Base-by-base conservation (phyloP, 2,797 vertebrate species). In the Gallinago solitaria region DNA sequence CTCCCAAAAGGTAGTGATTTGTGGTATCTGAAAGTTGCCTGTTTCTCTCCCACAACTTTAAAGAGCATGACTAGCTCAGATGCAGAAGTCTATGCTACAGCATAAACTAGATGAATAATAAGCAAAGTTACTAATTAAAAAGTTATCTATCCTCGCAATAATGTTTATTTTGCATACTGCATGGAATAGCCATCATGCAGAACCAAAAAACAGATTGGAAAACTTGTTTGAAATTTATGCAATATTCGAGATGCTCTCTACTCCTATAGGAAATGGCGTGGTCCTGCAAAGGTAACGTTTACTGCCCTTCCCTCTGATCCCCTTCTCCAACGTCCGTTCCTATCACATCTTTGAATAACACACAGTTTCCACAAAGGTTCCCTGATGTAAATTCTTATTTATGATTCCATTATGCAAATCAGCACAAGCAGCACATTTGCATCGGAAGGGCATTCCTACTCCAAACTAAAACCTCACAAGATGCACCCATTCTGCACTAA, bases 381-480 rank as follows among this genome's bases (percentile, higher is more conserved):
- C 56, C 79, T 43, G 54, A 83, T 30, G 43, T 17, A 85, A 90
- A 90, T 60, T 86, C 39, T 80, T 69, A 14, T 67, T 83, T 76
- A 54, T 27, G 71, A 79, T 39, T 59, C 81, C 51, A 23, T 70
- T 60, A 89, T 24, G 43, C 57, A 77, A 77, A 96, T 25, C 6
- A 20, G 82, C 67, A 43, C 19, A 20, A 78, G 60, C 69, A 76
- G 63, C 3, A 37, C 23, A 85, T 83, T 33, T 87, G 78, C 89
- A 92, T 83, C 47, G 67, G 78, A 91, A 77, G 90, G 48, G 39
- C 7, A 61, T 67, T 76, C 81, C 71, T 89, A 70, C 76, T 65
- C 81, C 91, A 83, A 89, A 87, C 57, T 32, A 39, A 77, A 93
- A 60, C 71, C 87, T 93, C 61, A 51, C 85, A 96, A 73, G 70